phyloP scores from a whole-genome alignment of 2,113 vertebrate species.

The Phainopepla nitens region DNA sequence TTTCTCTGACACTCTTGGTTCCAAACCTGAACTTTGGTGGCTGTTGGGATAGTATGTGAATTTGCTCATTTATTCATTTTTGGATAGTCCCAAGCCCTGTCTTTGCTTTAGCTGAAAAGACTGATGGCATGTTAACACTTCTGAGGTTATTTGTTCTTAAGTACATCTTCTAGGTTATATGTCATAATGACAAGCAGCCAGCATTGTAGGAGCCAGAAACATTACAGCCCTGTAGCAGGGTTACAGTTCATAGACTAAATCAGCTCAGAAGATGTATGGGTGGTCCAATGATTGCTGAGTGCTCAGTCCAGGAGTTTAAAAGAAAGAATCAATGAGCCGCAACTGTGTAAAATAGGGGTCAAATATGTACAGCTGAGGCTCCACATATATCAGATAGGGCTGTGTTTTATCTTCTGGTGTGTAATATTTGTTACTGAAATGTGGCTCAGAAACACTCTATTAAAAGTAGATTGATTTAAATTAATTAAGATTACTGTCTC shows the following conservation, averaged over 20 bases:
- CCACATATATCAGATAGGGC: constrained; percentile 59
- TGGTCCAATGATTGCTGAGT: constrained; percentile 60
- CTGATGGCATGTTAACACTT: constrained; percentile 54
- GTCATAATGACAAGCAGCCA: constrained; percentile 70
- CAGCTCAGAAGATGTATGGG: constrained; percentile 70
- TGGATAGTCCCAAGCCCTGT: background rate
- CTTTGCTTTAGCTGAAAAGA: constrained; percentile 46
- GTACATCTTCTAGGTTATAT: constrained; percentile 67
- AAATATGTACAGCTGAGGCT: constrained; percentile 76
- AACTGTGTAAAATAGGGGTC: constrained; percentile 78
- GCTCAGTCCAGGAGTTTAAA: constrained; percentile 66
- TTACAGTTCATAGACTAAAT: constrained; percentile 71
- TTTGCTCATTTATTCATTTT: constrained; percentile 21
- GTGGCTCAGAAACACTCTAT: constrained; percentile 61
- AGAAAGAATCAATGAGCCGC: constrained; percentile 75
- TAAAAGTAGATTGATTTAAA: constrained; percentile 69
- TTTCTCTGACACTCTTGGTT: background rate
- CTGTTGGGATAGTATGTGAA: background rate
- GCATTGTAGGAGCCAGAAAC: constrained; percentile 38
- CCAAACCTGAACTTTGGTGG: background rate
- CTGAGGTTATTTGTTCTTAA: constrained; percentile 70
- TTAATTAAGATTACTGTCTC: constrained; percentile 56
- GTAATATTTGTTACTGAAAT: constrained; percentile 62
- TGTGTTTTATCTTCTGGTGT: constrained; percentile 58
- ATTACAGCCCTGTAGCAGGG: constrained; percentile 49